Conservation (phyloP, 2,888 invertebrate species). For the Smittia aterrima region DNA sequence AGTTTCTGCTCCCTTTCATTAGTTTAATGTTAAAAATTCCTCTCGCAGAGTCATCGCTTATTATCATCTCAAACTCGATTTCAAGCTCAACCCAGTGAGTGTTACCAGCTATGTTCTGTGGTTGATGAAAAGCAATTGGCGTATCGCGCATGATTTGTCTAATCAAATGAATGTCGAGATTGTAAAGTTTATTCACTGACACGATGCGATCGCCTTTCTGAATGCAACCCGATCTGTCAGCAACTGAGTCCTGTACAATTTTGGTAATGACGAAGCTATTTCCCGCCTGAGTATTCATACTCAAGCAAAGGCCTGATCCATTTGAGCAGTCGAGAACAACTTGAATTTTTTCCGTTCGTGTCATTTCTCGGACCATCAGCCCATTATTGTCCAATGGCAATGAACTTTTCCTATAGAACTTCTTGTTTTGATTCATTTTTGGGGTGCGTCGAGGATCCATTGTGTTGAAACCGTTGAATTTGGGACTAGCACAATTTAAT, state of each 20-base stretch:
- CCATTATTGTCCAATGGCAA: constrained; percentile 51
- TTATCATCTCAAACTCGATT: constrained; percentile 78
- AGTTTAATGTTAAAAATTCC: constrained; percentile 89
- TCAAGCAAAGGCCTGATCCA: constrained; percentile 52
- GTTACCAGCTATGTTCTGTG: constrained; percentile 57
- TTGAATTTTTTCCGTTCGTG: constrained; percentile 52
- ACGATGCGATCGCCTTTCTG: constrained; percentile 80
- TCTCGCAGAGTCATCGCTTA: constrained; percentile 73
- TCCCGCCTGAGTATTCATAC: constrained; percentile 49
- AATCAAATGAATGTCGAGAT: constrained; percentile 61
- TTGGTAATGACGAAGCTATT: constrained; percentile 51
- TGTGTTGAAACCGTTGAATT: constrained; percentile 59
- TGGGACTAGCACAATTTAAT: constrained; percentile 53
- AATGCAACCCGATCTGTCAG: constrained; percentile 67
- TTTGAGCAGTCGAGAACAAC: constrained; percentile 53
- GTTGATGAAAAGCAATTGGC: constrained; percentile 42
- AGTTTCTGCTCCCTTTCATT: constrained; percentile 65
- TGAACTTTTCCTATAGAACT: constrained; percentile 56
- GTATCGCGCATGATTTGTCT: constrained; percentile 54
- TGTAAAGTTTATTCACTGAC: constrained; percentile 77
- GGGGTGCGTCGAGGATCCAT: constrained; percentile 57
- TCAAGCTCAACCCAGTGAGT: constrained; percentile 70
- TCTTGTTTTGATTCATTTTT: constrained; percentile 49
- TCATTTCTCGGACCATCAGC: not conserved
- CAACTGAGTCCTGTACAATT: constrained; percentile 51